Base-by-base conservation (phyloP, 2,888 invertebrate genomes). In the Danaus chrysippus region DNA sequence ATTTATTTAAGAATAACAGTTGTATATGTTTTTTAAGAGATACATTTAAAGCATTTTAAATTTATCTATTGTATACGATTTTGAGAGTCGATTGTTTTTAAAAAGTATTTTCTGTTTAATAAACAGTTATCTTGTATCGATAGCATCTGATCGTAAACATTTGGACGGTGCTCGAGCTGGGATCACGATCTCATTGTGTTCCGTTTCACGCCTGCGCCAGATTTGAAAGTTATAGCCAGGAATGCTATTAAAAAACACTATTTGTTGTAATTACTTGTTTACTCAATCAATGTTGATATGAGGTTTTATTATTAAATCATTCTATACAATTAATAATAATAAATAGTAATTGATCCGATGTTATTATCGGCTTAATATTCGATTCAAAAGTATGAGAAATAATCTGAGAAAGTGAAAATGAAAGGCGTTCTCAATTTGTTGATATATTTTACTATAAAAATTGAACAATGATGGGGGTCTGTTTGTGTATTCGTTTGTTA, bases 151-250 rank as follows among this genome's bases (percentile, higher is more conserved):
- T 76, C 82, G 82, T 86, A 86, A 87, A 87, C 85, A 87, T 87
- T 87, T 82, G 78, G 84, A 86, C 82, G 78, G 76, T 57, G 64
- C 59, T 69, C 66, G 62, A 62, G 76, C 64, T 54, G 60, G 42
- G 70, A 71, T 76, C 82, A 83, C 84, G 85, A 85, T 52, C 71
- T 73, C 75, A 80, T 84, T 85, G 84, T 83, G 81, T 78, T 73
- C 77, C 77, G 78, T 82, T 85, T 86, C 84, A 86, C 83, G 84
- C 79, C 71, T 70, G 76, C 76, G 76, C 73, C 67, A 59, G 76
- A 76, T 73, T 72, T 71, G 68, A 68, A 63, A 63, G 65, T 58
- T 67, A 64, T 67, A 61, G 19, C 59, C 42, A 59, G 64, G 68
- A 70, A 72, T 69, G 68, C 67, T 64, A 68, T 66, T 64, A 68